Evolutionary conservation across 2,113 vertebrate genomes (phyloP).

Genomic region (Hiodon tergisus): DNA sequence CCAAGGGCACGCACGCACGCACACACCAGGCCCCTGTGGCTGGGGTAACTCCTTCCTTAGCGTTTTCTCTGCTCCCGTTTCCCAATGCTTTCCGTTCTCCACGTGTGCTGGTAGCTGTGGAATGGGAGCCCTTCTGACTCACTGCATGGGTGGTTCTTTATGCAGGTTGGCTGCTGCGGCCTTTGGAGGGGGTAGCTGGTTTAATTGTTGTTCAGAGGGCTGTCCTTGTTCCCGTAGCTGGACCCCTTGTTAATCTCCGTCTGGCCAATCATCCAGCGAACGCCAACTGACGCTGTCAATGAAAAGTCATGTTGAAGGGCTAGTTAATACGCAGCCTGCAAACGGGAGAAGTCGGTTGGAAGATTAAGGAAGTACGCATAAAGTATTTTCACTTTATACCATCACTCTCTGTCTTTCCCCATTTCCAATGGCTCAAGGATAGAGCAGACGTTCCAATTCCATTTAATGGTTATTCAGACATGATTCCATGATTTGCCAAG

Average conservation of each 20-base stretch:
- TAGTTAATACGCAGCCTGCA: too few relatives aligned
- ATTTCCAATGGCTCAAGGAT: not conserved
- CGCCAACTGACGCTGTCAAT: conserved; percentile 73
- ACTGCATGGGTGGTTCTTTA: not conserved
- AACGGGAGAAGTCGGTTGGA: too few relatives aligned
- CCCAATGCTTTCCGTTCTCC: not conserved
- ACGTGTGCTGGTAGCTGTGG: conserved; percentile 1
- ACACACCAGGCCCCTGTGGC: not conserved
- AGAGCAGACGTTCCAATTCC: not conserved
- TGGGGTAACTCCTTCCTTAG: not conserved
- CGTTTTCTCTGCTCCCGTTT: not conserved
- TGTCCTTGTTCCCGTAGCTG: conserved; percentile 76
- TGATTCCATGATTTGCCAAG: not conserved
- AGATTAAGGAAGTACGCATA: too few relatives aligned
- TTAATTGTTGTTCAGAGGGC: conserved; percentile 63
- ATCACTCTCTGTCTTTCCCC: not conserved
- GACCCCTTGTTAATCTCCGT: conserved; percentile 90
- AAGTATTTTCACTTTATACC: not conserved
- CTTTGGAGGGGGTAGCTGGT: conserved; percentile 32
- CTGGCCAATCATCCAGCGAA: conserved; percentile 93
- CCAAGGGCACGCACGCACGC: not conserved
- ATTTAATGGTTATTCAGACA: not conserved
- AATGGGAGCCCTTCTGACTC: not conserved
- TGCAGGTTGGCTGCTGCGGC: conserved; percentile 18
- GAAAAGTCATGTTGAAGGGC: conserved; percentile 9